Percentiles rank a stretch among this genome's conserved stretches.
phyloP scores from a whole-genome alignment of 2,797 vertebrate species.

The Scyliorhinus canicula region DNA sequence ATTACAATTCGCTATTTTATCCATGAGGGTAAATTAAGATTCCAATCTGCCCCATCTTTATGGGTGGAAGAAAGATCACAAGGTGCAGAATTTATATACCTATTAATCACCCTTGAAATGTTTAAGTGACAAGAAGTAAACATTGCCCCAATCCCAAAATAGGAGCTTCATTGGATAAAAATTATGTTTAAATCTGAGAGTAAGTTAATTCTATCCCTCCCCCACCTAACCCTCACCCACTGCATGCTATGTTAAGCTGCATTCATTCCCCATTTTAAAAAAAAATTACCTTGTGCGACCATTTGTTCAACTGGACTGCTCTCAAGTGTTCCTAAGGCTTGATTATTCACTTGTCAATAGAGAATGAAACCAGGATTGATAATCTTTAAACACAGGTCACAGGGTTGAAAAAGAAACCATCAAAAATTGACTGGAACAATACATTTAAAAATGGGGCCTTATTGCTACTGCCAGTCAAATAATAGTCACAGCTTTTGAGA shows the following conservation, averaged over 20 bases:
- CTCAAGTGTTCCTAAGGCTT: background rate
- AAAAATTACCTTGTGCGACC: background rate
- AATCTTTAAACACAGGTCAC: constrained; percentile 28
- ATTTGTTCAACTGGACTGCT: constrained; percentile 9
- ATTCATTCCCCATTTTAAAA: background rate
- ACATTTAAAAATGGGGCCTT: background rate
- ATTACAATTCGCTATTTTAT: background rate
- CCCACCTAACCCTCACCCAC: background rate
- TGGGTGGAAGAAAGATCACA: background rate
- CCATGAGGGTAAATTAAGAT: background rate
- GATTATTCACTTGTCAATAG: constrained; percentile 15
- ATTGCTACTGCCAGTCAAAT: background rate
- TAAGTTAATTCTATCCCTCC: background rate
- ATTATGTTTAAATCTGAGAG: background rate
- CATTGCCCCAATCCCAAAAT: background rate
- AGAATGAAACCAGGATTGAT: background rate
- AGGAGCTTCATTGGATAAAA: background rate
- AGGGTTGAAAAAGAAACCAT: background rate
- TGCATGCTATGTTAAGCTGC: background rate
- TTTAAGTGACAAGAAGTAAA: background rate
- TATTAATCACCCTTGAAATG: background rate
- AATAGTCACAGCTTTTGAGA: background rate
- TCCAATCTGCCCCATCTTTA: background rate
- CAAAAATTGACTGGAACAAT: background rate
- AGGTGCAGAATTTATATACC: background rate